A percentile compares a stretch with the other conserved stretches of the same genome.
Conservation (phyloP, 2,888 invertebrate species). For the Apomyelois bistriatella region DNA sequence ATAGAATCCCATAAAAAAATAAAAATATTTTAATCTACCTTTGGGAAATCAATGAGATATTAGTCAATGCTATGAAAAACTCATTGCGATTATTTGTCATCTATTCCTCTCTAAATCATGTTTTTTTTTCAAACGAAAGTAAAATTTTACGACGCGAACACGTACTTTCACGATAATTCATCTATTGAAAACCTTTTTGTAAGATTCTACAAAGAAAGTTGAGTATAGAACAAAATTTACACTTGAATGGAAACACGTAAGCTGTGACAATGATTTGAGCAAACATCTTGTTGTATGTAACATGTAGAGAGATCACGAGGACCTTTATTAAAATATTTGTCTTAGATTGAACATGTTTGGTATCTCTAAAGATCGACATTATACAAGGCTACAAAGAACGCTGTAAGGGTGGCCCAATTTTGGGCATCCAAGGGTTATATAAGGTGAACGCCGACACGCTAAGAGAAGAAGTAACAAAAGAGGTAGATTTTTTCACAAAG, state of each 20-base stretch:
- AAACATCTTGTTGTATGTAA: conserved; percentile 29
- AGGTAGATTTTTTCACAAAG: too few relatives aligned
- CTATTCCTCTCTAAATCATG: neutral
- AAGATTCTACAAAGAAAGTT: conserved; percentile 27
- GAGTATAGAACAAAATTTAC: conserved; percentile 24
- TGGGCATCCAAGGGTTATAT: too few relatives aligned
- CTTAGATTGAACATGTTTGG: neutral
- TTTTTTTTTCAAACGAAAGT: conserved; percentile 28
- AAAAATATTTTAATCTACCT: too few relatives aligned
- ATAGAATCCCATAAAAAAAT: too few relatives aligned
- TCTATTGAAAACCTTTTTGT: conserved; percentile 26
- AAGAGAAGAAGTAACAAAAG: too few relatives aligned
- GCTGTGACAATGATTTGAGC: conserved; percentile 29
- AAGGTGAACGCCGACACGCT: too few relatives aligned
- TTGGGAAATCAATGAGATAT: too few relatives aligned
- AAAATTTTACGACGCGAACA: conserved; percentile 29
- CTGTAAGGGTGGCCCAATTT: too few relatives aligned
- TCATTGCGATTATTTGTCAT: neutral
- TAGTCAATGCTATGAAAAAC: too few relatives aligned
- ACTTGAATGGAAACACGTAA: conserved; percentile 24
- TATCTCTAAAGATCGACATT: too few relatives aligned
- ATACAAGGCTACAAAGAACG: too few relatives aligned
- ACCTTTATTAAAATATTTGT: neutral
- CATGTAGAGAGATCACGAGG: conserved; percentile 23
- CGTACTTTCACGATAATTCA: conserved; percentile 38